Conservation (phyloP, 2,888 invertebrate species). For the Tipula unca region DNA sequence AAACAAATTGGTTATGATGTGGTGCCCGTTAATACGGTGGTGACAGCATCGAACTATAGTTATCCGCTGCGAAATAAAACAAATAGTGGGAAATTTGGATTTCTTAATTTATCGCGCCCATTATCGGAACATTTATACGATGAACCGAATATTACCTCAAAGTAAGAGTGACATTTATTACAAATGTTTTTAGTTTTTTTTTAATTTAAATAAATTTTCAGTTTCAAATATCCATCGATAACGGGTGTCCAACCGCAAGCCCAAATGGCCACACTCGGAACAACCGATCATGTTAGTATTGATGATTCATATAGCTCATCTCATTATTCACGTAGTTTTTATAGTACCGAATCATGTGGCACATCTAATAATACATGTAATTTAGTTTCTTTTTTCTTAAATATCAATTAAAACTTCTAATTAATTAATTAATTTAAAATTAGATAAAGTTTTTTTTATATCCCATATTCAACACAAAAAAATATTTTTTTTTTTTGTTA, state of each 20-base stretch:
- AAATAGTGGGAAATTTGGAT: not conserved
- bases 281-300: constrained; percentile 10
- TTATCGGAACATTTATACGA: constrained; percentile 15
- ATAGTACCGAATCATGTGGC: constrained; percentile 14
- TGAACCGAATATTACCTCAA: not conserved
- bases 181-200: not conserved
- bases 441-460: not conserved
- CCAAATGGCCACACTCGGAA: not conserved
- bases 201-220: not conserved
- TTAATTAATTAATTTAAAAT: not conserved
- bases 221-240: not conserved
- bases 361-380: constrained; percentile 18
- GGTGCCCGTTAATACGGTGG: not conserved
- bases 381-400: not conserved
- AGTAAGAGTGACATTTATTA: not conserved
- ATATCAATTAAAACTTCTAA: not conserved
- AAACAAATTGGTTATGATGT: not conserved
- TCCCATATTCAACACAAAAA: not conserved
- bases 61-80: not conserved
- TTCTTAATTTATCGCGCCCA: not conserved
- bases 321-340: constrained; percentile 9
- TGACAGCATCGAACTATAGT: not conserved
- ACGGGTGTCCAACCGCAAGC: not conserved
- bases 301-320: constrained; percentile 8
- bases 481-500: not conserved